Evolutionary conservation across 2,888 invertebrate species (phyloP).

Genomic region (Argyresthia goedartella): DNA sequence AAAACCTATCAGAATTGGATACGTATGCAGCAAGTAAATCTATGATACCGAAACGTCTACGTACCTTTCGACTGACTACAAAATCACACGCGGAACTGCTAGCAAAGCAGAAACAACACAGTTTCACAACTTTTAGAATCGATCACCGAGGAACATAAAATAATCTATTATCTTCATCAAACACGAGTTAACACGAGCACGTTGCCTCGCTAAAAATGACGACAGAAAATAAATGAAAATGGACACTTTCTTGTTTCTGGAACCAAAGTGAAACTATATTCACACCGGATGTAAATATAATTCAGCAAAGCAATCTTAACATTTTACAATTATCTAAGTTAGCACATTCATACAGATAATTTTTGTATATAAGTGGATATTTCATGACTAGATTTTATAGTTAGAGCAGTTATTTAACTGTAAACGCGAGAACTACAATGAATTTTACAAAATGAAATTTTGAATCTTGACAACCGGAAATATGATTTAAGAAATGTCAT

Average conservation of each 20-base stretch:
- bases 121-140: slow-evolving; percentile 32
- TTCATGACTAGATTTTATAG: slow-evolving; percentile 41
- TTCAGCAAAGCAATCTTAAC: slow-evolving; percentile 16
- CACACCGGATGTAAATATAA: slow-evolving; percentile 61
- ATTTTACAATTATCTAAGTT: slow-evolving; percentile 28
- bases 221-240: slow-evolving; percentile 69
- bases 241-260: slow-evolving; percentile 64
- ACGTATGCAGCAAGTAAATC: slow-evolving; percentile 1
- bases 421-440: not conserved
- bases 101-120: slow-evolving; percentile 26
- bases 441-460: too few relatives aligned
- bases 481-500: not conserved
- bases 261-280: slow-evolving; percentile 33
- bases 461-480: slow-evolving; percentile 13
- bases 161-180: slow-evolving; percentile 45
- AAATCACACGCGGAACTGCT: slow-evolving; percentile 42
- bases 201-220: slow-evolving; percentile 55
- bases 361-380: slow-evolving; percentile 33
- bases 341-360: slow-evolving; percentile 29
- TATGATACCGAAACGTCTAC: slow-evolving; percentile 15
- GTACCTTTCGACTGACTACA: slow-evolving; percentile 61
- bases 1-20: slow-evolving; percentile 19
- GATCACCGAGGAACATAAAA: slow-evolving; percentile 45
- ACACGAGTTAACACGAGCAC: slow-evolving; percentile 43
- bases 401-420: slow-evolving; percentile 13